Evolutionary conservation across 2,888 invertebrate species (phyloP).

Genomic region (Dicyrtoma fusca): DNA sequence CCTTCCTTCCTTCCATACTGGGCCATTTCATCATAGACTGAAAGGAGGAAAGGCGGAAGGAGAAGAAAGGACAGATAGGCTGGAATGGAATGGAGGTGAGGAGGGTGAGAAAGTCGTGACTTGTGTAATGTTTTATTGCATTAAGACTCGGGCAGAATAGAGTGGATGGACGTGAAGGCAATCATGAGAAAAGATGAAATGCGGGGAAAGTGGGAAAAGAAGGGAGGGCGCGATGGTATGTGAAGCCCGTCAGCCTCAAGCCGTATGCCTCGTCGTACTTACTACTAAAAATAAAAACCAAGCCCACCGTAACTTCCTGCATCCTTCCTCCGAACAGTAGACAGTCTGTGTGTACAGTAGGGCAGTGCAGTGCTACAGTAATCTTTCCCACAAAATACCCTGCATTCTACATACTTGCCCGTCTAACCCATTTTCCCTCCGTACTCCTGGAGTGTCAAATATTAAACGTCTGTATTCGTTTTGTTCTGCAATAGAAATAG

Average conservation of each 20-base stretch:
- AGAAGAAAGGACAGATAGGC: too few relatives aligned
- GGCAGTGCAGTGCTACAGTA: too few relatives aligned
- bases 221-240: background rate
- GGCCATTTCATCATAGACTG: too few relatives aligned
- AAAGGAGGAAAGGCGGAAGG: too few relatives aligned
- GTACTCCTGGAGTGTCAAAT: background rate
- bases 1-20: too few relatives aligned
- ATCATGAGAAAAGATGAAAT: constrained; percentile 16
- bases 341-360: too few relatives aligned
- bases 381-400: too few relatives aligned
- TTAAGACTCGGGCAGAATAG: background rate
- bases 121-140: constrained; percentile 8
- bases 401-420: too few relatives aligned
- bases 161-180: constrained; percentile 1
- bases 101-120: constrained; percentile 15
- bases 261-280: too few relatives aligned
- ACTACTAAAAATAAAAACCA: too few relatives aligned
- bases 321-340: too few relatives aligned
- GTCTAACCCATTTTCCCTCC: background rate
- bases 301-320: too few relatives aligned
- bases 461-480: background rate
- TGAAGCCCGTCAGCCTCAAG: constrained; percentile 6
- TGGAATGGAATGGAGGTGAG: background rate
- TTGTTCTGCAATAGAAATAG: background rate
- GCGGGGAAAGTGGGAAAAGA: background rate